These are phyloP conservation scores for Marisa cornuarietis DNA, from an alignment of 1,140 invertebrate species.

Conservation along the genomic window DNA sequence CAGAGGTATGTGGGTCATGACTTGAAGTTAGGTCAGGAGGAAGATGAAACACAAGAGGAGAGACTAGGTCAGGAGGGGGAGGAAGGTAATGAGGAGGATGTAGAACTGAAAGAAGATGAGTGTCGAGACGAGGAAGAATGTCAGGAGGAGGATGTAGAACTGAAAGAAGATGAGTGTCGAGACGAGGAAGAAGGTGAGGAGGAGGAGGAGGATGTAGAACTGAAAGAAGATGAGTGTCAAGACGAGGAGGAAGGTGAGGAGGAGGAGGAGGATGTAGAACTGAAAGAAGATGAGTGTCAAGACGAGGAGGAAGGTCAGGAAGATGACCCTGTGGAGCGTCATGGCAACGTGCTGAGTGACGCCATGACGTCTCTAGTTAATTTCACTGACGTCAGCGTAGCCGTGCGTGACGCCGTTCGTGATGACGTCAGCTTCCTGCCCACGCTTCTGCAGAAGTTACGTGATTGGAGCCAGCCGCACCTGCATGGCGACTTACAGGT, in stretches of 20 bases:
- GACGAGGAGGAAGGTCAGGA: not conserved
- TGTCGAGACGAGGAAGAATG: not conserved
- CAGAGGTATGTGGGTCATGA: not conserved
- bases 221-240: slow-evolving; percentile 5
- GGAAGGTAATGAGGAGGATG: not conserved
- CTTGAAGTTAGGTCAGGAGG: not conserved
- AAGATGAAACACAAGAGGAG: no score
- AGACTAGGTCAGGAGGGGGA: no score
- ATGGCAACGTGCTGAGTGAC: not conserved
- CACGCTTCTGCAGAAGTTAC: no score
- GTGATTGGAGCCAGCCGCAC: no score
- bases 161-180: slow-evolving; percentile 1
- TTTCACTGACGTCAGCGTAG: not conserved
- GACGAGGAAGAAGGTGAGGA: slow-evolving; percentile 1
- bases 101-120: no score
- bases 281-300: not conserved
- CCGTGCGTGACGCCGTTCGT: not conserved
- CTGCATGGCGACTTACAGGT: no score
- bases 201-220: not conserved
- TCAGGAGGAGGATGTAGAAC: not conserved
- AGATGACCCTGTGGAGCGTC: not conserved
- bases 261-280: not conserved
- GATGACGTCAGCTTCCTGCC: no score
- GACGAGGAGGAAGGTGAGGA: slow-evolving; percentile 3
- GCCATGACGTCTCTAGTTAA: not conserved